These are phyloP conservation scores for Nyctibius grandis DNA, from an alignment of 2,797 vertebrate genomes.

Conservation along the genomic window DNA sequence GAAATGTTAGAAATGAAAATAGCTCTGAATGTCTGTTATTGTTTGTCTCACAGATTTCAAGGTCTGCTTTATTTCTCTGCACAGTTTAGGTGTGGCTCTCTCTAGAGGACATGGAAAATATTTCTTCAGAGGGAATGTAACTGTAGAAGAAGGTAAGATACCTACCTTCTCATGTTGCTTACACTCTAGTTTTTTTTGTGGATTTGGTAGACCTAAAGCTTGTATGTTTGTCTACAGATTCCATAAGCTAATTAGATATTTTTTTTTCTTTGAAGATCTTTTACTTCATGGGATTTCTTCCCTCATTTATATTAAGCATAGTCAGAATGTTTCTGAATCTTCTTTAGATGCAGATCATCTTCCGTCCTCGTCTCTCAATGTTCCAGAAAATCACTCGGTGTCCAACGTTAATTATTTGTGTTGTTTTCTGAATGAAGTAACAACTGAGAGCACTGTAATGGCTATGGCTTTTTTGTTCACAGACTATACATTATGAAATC, in stretches of 20 bases:
- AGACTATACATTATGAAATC: neutral
- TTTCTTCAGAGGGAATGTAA: conserved; percentile 95
- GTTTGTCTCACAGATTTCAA: conserved; percentile 62
- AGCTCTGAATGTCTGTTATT: conserved; percentile 34
- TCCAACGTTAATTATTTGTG: neutral
- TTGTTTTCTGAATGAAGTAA: neutral
- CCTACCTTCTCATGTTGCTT: neutral
- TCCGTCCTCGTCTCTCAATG: neutral
- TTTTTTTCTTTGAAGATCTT: neutral
- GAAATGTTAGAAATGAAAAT: conserved; percentile 58
- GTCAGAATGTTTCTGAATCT: neutral
- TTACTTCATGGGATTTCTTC: neutral
- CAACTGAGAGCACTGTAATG: neutral
- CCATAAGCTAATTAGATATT: neutral
- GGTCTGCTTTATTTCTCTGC: conserved; percentile 73
- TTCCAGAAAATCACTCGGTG: neutral
- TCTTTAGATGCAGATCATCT: neutral
- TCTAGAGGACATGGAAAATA: conserved; percentile 96
- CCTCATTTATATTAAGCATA: neutral
- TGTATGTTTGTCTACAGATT: neutral
- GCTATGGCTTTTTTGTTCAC: neutral
- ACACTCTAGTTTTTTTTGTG: neutral
- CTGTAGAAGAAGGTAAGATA: conserved; percentile 91
- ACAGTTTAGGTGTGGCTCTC: conserved; percentile 94
- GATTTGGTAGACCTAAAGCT: neutral